These are phyloP conservation scores for Elephantulus edwardii DNA, from an alignment of 2,113 vertebrate genomes.

Conservation along the genomic window DNA sequence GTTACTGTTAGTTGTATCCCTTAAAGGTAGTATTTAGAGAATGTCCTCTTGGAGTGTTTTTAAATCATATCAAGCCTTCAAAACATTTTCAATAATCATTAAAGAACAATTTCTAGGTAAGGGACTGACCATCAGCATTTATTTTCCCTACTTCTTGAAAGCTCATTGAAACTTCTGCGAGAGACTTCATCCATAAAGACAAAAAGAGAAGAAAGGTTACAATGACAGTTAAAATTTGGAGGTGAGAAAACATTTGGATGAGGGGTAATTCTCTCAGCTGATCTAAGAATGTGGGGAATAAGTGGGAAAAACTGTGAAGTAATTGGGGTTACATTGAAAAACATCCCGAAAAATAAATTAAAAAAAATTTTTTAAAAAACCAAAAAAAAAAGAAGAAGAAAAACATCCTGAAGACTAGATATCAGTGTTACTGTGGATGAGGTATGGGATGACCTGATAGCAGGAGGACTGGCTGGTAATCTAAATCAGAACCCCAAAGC, in stretches of 20 bases:
- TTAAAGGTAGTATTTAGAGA: neutral
- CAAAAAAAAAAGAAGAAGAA: no score
- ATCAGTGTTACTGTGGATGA: neutral
- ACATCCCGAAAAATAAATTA: neutral
- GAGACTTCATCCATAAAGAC: neutral
- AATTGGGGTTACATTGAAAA: neutral
- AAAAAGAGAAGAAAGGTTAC: neutral
- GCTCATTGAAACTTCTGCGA: neutral
- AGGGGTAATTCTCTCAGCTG: neutral
- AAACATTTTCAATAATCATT: neutral
- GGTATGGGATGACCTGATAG: neutral
- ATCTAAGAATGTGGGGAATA: neutral
- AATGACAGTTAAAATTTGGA: neutral
- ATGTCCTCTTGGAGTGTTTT: neutral
- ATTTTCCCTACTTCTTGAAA: neutral
- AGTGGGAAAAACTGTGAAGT: neutral
- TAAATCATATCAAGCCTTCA: neutral
- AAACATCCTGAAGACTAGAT: neutral
- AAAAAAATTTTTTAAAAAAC: no score
- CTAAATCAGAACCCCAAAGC: neutral
- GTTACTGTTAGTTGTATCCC: neutral
- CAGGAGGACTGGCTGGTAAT: neutral
- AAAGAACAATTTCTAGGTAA: neutral
- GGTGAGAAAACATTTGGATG: neutral
- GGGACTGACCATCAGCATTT: neutral